phyloP scores from a whole-genome alignment of 2,888 invertebrate genomes.

The Micoletzkya japonica region DNA sequence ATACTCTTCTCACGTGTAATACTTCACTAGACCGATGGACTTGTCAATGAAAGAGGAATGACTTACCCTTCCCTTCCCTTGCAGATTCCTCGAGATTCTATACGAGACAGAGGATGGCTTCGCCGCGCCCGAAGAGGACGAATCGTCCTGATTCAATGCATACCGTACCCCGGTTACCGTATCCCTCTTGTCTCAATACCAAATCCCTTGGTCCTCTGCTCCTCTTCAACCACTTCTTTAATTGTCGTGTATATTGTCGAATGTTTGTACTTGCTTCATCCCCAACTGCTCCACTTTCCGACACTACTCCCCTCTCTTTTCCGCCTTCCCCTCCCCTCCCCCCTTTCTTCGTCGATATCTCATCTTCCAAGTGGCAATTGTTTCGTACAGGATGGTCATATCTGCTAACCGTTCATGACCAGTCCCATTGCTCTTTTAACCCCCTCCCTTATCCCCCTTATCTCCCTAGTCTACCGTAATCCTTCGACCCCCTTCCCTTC shows the following conservation, averaged over 20 bases:
- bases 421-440: neutral
- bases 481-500: neutral
- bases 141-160: constrained; percentile 24
- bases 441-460: neutral
- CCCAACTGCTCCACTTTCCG: neutral
- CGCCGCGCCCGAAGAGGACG: constrained; percentile 54
- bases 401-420: neutral
- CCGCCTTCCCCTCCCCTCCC: no score
- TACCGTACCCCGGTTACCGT: neutral
- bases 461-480: neutral
- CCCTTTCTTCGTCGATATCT: no score
- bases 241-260: neutral
- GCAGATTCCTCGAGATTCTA: constrained; percentile 73
- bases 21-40: neutral
- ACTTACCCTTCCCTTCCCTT: neutral
- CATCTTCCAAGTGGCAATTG: no score
- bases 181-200: neutral
- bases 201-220: neutral
- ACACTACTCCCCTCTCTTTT: neutral
- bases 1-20: no score
- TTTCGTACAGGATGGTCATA: no score
- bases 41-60: neutral
- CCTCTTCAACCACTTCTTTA: neutral
- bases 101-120: constrained; percentile 72
- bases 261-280: neutral